These are phyloP conservation scores for Drosophila jambulina DNA, from an alignment of 1,140 invertebrate species.

Conservation along the genomic window DNA sequence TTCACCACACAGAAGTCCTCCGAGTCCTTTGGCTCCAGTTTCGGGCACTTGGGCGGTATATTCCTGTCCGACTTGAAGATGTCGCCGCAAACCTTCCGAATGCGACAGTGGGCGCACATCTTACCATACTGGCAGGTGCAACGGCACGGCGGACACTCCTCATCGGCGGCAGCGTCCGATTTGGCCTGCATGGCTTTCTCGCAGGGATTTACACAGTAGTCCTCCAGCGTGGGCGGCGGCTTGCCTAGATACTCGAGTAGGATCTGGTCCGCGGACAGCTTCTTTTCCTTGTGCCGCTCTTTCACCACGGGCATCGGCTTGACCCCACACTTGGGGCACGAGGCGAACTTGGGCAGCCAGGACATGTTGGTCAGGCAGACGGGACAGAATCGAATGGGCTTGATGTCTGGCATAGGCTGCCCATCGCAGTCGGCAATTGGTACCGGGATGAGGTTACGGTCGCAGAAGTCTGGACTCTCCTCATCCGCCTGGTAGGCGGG, in stretches of 20 bases:
- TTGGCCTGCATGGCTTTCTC: not conserved
- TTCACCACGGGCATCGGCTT: slow-evolving; percentile 61
- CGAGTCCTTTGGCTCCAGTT: slow-evolving; percentile 17
- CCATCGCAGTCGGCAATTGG: slow-evolving; percentile 38
- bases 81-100: slow-evolving; percentile 64
- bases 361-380: slow-evolving; percentile 75
- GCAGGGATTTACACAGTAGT: slow-evolving; percentile 35
- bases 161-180: not conserved
- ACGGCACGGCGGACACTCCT: slow-evolving; percentile 48
- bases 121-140: slow-evolving; percentile 68
- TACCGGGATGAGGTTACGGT: slow-evolving; percentile 9
- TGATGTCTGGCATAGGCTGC: slow-evolving; percentile 16
- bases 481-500: not conserved
- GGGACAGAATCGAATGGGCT: slow-evolving; percentile 66
- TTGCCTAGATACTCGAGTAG: slow-evolving; percentile 59
- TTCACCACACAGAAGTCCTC: slow-evolving; percentile 56
- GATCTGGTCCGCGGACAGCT: slow-evolving; percentile 62
- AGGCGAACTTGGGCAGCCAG: slow-evolving; percentile 69
- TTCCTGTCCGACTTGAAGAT: slow-evolving; percentile 51
- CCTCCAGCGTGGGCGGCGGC: not conserved
- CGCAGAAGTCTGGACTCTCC: slow-evolving; percentile 6
- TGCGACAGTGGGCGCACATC: slow-evolving; percentile 75
- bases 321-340: slow-evolving; percentile 66
- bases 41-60: slow-evolving; percentile 18
- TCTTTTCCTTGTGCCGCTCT: slow-evolving; percentile 40